These are phyloP conservation scores for Heliconius melpomene DNA, from an alignment of 1,140 invertebrate species.

Conservation along the genomic window DNA sequence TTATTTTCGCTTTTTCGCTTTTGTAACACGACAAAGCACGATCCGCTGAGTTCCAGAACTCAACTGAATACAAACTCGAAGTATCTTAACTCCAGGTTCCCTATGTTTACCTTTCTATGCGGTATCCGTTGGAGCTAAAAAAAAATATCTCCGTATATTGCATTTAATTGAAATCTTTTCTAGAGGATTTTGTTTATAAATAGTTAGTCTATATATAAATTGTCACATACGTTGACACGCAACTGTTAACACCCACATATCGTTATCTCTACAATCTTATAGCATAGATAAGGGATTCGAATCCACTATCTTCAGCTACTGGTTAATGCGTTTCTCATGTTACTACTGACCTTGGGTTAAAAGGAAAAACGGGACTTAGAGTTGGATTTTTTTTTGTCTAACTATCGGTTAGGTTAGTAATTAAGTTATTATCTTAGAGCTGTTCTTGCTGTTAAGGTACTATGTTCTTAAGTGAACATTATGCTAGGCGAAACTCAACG, in stretches of 20 bases:
- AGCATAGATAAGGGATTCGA: background rate
- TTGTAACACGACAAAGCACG: too few relatives aligned
- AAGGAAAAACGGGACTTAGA: background rate
- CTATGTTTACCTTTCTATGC: too few relatives aligned
- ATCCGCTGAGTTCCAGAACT: too few relatives aligned
- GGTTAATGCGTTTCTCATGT: conserved; percentile 12
- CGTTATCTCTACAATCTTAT: background rate
- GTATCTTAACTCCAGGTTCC: too few relatives aligned
- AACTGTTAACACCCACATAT: conserved; percentile 3
- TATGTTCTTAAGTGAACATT: too few relatives aligned
- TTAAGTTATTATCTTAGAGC: background rate
- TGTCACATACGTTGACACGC: conserved; percentile 5
- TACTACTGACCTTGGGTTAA: conserved; percentile 1
- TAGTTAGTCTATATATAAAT: background rate
- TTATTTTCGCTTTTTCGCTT: background rate
- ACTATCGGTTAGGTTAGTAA: background rate
- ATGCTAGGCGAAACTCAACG: background rate
- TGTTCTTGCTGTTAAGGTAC: too few relatives aligned
- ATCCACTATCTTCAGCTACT: conserved; percentile 7
- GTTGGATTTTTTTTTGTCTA: background rate
- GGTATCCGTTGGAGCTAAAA: too few relatives aligned
- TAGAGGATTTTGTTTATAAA: background rate
- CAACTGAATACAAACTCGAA: too few relatives aligned
- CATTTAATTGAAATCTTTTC: too few relatives aligned
- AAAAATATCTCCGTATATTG: too few relatives aligned